Base-by-base conservation (phyloP, 2,888 invertebrate genomes). In the Lasioglossum calceatum region DNA sequence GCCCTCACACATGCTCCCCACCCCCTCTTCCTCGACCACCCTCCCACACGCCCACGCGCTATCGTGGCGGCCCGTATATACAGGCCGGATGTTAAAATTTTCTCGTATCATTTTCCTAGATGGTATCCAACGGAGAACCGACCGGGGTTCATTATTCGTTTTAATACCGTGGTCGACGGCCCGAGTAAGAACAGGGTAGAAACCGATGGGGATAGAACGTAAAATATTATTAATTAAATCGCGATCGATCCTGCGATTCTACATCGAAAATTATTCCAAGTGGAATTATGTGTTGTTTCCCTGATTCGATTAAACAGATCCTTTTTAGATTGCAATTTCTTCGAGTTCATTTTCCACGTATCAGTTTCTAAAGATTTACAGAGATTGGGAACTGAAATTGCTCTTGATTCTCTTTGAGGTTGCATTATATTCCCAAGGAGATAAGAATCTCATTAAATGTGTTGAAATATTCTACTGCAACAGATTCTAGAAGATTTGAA, bases 101-200 rank as follows among this genome's bases (percentile, higher is more conserved):
- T 74, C 89, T 89, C 86, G 79, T 90, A 90, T 90, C 89, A 86
- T 86, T 90, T 90, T 86, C 82, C 82, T 81, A 86, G 89, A 82
- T 82, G 86, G 82, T 89, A 89, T 89, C 88, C 84, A 73, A 72
- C 78, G 23, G 70, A 70, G 76, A 81, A 64, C 79, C 50, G 39
- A 67, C 67, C 72, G 74, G 54, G 79, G 81, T 84, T 87, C 87
- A 79, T 87, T 87, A 82, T 81, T 87, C 87, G 83, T 79, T 80
- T 86, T 86, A 80, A 83, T 87, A 82, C 75, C 79, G 47, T 77
- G 76, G 61, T 79, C 73, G 77, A 71, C 84, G 76, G 77, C 74
- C 8, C 10, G 81, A 79, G 71, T 77, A 81, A 81, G 70, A 64
- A 77, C 47, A 16, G 64, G 64, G 77, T 77, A 50, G 64, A 79